Percentiles rank a stretch among this genome's conserved stretches.
Evolutionary conservation across 2,888 invertebrate species (phyloP).

Genomic region (Eristalis pertinax): DNA sequence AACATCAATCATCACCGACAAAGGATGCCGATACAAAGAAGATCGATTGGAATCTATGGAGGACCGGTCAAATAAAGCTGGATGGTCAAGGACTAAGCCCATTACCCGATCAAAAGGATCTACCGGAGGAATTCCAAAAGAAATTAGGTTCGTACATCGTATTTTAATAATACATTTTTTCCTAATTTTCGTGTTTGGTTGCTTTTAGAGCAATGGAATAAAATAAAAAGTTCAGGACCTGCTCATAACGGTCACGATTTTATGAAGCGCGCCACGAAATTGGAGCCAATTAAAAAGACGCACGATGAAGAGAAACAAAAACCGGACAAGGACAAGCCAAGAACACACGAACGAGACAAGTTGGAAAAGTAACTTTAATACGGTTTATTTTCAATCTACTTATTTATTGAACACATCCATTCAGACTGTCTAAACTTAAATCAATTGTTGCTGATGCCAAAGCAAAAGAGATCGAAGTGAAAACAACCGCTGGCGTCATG

Average conservation of each 20-base stretch:
- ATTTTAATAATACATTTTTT: background rate
- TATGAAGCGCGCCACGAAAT: constrained; percentile 76
- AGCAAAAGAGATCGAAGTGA: constrained; percentile 89
- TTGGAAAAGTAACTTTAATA: constrained; percentile 78
- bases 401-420: background rate
- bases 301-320: constrained; percentile 82
- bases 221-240: constrained; percentile 86
- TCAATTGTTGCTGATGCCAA: constrained; percentile 83
- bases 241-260: constrained; percentile 80
- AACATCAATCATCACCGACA: constrained; percentile 75
- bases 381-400: background rate
- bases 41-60: constrained; percentile 85
- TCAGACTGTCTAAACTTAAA: constrained; percentile 79
- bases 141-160: constrained; percentile 84
- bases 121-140: constrained; percentile 91
- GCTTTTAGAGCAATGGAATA: constrained; percentile 89
- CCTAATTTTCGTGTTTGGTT: background rate
- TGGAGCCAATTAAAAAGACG: constrained; percentile 75
- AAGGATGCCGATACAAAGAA: constrained; percentile 81
- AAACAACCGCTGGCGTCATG: constrained; percentile 91
- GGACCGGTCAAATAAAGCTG: constrained; percentile 82
- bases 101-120: constrained; percentile 85
- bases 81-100: constrained; percentile 81
- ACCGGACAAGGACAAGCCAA: constrained; percentile 84
- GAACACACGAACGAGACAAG: constrained; percentile 85